Evolutionary conservation across 2,888 invertebrate genomes (phyloP).

Genomic region (Bombyx huttoni): DNA sequence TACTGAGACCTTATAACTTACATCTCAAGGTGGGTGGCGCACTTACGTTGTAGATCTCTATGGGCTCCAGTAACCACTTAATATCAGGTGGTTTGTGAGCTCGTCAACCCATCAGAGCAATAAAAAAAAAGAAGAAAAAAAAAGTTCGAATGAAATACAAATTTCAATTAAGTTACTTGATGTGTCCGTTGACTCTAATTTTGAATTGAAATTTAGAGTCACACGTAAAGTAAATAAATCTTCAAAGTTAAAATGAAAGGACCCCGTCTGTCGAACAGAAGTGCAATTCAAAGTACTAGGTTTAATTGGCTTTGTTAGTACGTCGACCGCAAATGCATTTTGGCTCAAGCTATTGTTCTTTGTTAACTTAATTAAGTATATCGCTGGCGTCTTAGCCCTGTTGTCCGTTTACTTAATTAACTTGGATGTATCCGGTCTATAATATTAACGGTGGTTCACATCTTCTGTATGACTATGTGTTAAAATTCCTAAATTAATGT

Average conservation of each 20-base stretch:
- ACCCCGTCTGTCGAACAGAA: slow-evolving; percentile 8
- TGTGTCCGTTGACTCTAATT: no score
- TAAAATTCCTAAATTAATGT: no score
- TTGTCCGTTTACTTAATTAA: slow-evolving; percentile 2
- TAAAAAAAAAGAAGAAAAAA: no score
- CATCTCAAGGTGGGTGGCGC: no score
- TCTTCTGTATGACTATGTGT: background rate
- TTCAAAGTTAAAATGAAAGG: slow-evolving; percentile 19
- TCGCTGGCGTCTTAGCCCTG: slow-evolving; percentile 9
- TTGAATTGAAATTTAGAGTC: no score
- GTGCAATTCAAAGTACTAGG: slow-evolving; percentile 6
- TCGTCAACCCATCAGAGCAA: no score
- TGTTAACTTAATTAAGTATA: slow-evolving; percentile 10
- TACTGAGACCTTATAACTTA: no score
- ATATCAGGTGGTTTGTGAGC: no score
- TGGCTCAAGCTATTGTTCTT: slow-evolving; percentile 6
- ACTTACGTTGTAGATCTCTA: no score
- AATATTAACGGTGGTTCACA: background rate
- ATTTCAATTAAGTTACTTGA: no score
- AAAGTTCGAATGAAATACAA: no score
- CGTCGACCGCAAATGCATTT: slow-evolving; percentile 9
- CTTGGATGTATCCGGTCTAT: background rate
- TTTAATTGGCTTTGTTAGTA: background rate
- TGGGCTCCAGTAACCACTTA: no score
- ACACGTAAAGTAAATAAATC: slow-evolving; percentile 14